A percentile compares a stretch with the other conserved stretches of the same genome.
These are phyloP conservation scores for Drosophila siamana DNA, from an alignment of 2,888 invertebrate genomes.

Conservation along the genomic window DNA sequence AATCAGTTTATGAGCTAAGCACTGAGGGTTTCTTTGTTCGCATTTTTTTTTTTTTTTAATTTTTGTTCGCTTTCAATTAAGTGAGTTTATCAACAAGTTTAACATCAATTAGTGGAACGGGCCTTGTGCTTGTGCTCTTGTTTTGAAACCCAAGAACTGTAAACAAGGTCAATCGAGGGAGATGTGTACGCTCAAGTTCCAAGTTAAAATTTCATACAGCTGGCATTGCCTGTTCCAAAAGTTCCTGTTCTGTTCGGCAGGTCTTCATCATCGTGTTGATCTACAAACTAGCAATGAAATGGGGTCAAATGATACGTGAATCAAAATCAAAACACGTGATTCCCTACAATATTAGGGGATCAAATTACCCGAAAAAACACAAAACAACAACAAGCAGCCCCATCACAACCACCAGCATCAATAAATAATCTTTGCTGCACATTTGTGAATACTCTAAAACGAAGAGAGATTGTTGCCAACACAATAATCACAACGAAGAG, in stretches of 20 bases:
- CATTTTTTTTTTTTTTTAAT: slow-evolving; percentile 3
- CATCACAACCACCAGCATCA: slow-evolving; percentile 29
- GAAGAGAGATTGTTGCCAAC: no score
- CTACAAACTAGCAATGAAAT: slow-evolving; percentile 32
- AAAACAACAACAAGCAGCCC: slow-evolving; percentile 36
- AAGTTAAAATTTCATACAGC: slow-evolving; percentile 44
- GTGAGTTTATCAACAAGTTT: slow-evolving; percentile 63
- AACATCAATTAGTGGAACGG: slow-evolving; percentile 65
- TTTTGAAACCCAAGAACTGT: slow-evolving; percentile 71
- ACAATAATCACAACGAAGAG: not conserved
- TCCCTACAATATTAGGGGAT: slow-evolving; percentile 70
- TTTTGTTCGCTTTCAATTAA: slow-evolving; percentile 54
- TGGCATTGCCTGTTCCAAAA: slow-evolving; percentile 24
- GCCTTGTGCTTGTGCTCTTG: slow-evolving; percentile 26
- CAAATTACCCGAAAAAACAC: slow-evolving; percentile 68
- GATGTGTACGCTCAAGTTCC: slow-evolving; percentile 43
- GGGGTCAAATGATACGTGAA: slow-evolving; percentile 73
- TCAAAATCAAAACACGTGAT: slow-evolving; percentile 72
- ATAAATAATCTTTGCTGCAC: slow-evolving; percentile 24
- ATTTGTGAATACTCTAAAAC: slow-evolving; percentile 18
- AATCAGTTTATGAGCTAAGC: slow-evolving; percentile 48
- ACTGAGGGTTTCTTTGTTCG: slow-evolving; percentile 18
- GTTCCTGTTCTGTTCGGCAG: slow-evolving; percentile 22
- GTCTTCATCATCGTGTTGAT: slow-evolving; percentile 9
- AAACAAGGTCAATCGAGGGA: slow-evolving; percentile 66